phyloP scores from a whole-genome alignment of 2,113 vertebrate species.

The Indicator indicator region DNA sequence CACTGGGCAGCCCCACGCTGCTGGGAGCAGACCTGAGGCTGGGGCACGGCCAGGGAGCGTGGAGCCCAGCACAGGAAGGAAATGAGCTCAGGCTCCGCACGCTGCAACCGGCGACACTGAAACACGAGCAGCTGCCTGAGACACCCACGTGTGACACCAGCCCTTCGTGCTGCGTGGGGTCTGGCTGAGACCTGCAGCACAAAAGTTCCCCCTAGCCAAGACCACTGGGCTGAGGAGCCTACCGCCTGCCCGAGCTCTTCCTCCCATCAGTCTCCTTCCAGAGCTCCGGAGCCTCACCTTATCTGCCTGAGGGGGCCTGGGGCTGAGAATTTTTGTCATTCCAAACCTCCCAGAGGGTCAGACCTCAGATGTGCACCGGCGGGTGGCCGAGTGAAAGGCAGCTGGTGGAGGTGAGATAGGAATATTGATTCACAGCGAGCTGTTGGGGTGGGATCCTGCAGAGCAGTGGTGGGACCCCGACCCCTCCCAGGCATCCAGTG shows the following conservation, averaged over 20 bases:
- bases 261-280: not conserved
- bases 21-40: accelerated
- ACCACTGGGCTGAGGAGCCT: not conserved
- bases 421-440: not conserved
- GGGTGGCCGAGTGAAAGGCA: not conserved
- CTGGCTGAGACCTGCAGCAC: accelerated
- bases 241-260: not conserved
- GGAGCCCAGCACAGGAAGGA: not conserved
- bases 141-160: accelerated
- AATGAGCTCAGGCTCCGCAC: not conserved
- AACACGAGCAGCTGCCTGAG: not conserved
- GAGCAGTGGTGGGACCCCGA: accelerated
- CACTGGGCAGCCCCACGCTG: accelerated
- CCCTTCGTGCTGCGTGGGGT: accelerated
- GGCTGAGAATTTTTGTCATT: not conserved
- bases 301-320: not conserved
- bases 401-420: not conserved
- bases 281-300: not conserved
- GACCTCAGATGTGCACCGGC: not conserved
- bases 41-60: accelerated
- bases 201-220: accelerated
- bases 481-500: not conserved
- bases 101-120: accelerated
- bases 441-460: accelerated
- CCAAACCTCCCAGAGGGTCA: not conserved